Conservation (phyloP, 2,113 vertebrate species). For the Thermophis baileyi region DNA sequence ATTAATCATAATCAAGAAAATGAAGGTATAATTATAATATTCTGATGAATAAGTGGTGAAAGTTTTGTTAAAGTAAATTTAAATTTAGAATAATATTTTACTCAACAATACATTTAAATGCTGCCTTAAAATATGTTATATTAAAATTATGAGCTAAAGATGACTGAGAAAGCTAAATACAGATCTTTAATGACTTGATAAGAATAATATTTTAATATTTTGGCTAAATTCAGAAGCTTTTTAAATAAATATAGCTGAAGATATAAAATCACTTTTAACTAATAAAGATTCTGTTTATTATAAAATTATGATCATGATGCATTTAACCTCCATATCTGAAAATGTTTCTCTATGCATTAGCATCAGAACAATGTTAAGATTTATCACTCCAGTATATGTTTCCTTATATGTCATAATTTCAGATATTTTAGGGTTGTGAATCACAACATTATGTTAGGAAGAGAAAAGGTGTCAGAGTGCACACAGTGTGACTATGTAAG, state of each 20-base stretch:
- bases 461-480: constrained; percentile 1
- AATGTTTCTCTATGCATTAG: constrained; percentile 32
- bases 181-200: not conserved
- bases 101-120: not conserved
- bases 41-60: not conserved
- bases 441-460: constrained; percentile 3
- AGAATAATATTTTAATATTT: not conserved
- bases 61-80: not conserved
- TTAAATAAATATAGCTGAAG: not conserved
- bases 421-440: constrained; percentile 18
- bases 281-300: not conserved
- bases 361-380: constrained; percentile 1
- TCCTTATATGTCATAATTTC: constrained; percentile 27
- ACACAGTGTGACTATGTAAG: no score
- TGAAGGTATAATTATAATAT: not conserved
- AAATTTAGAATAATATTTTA: constrained; percentile 11
- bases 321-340: constrained; percentile 35
- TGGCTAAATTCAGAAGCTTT: not conserved
- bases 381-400: constrained; percentile 30
- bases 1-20: constrained; percentile 1
- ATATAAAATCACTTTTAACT: not conserved
- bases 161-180: not conserved
- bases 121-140: not conserved
- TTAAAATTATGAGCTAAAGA: constrained; percentile 12
- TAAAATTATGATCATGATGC: constrained; percentile 17